Percentiles rank a stretch among this genome's conserved stretches.
phyloP scores from a whole-genome alignment of 1,140 invertebrate species.

The Habropoda laboriosa region DNA sequence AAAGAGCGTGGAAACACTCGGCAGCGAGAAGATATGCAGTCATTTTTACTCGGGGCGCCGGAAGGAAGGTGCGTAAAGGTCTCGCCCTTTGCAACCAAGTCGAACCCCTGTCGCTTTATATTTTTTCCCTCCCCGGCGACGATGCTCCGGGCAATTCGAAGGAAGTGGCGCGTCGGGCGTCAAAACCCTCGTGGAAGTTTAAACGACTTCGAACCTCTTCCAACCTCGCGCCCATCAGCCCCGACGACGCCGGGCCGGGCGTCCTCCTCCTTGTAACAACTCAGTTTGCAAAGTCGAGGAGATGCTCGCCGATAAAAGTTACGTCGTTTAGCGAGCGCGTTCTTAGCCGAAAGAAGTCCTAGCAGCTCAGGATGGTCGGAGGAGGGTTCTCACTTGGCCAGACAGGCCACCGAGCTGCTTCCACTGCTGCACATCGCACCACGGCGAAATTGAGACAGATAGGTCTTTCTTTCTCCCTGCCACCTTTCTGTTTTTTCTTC shows the following conservation, averaged over 20 bases:
- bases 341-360: conserved; percentile 17
- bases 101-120: background rate
- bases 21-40: too few relatives aligned
- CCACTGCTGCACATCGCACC: background rate
- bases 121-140: conserved; percentile 15
- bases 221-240: conserved; percentile 39
- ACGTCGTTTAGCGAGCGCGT: conserved; percentile 61
- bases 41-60: background rate
- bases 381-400: too few relatives aligned
- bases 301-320: conserved; percentile 66
- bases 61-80: background rate
- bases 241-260: background rate
- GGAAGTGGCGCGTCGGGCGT: conserved; percentile 47
- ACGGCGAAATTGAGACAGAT: conserved; percentile 27
- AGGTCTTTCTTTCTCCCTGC: background rate
- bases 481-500: too few relatives aligned
- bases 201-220: conserved; percentile 63
- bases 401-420: background rate
- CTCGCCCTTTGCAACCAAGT: background rate
- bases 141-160: conserved; percentile 51
- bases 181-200: conserved; percentile 63
- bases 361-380: too few relatives aligned
- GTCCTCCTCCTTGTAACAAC: conserved; percentile 39
- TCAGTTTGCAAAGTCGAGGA: conserved; percentile 62
- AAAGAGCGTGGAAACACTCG: too few relatives aligned